Conservation (phyloP, 2,888 invertebrate genomes). For the Cephus spinipes region DNA sequence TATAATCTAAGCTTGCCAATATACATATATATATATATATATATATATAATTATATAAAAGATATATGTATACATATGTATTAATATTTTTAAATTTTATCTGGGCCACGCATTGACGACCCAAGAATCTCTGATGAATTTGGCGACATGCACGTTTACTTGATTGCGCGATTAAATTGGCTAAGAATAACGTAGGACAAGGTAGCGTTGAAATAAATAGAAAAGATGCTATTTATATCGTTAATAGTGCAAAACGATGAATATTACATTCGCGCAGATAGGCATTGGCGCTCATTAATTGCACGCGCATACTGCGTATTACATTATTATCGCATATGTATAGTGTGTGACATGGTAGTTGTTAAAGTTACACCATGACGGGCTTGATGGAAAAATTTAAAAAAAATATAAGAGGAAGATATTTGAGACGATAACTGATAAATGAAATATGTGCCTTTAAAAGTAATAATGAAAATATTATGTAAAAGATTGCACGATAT, state of each 20-base stretch:
- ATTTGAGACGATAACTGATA: constrained; percentile 14
- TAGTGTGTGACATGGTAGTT: constrained; percentile 8
- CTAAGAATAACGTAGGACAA: not conserved
- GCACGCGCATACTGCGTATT: not conserved
- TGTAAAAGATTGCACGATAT: constrained; percentile 62
- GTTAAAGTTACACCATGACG: constrained; percentile 9
- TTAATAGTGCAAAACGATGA: not conserved
- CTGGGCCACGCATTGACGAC: not conserved
- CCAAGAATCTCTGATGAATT: not conserved
- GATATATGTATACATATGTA: constrained; percentile 19
- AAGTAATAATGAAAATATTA: constrained; percentile 61
- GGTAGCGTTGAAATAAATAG: not conserved
- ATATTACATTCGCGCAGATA: not conserved
- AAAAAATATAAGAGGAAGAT: not conserved
- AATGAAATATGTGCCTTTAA: constrained; percentile 63
- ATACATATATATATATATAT: constrained; percentile 26
- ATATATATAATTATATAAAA: constrained; percentile 11
- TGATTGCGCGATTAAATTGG: not conserved
- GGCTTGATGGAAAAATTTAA: constrained; percentile 13
- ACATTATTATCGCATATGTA: constrained; percentile 7
- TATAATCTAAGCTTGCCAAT: constrained; percentile 56
- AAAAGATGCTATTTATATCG: not conserved
- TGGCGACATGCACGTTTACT: not conserved
- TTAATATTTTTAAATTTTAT: constrained; percentile 9
- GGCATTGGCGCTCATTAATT: not conserved